Percentiles rank a stretch among this genome's conserved stretches.
These are phyloP conservation scores for Tinea semifulvella DNA, from an alignment of 2,888 invertebrate genomes.

Conservation along the genomic window DNA sequence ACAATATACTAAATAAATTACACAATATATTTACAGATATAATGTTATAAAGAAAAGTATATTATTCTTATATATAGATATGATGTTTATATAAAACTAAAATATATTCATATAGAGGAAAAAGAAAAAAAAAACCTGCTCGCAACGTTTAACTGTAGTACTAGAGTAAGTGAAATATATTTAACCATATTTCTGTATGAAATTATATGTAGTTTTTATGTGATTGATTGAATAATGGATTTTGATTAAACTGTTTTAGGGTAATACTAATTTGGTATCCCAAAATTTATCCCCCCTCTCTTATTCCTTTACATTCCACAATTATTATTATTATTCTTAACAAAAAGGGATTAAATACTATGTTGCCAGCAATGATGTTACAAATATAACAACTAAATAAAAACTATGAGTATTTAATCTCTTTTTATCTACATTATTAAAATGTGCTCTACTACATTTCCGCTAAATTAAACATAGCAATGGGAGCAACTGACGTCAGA, in stretches of 20 bases:
- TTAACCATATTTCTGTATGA: conserved; percentile 68
- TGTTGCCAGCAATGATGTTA: too few relatives aligned
- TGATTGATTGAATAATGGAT: conserved; percentile 59
- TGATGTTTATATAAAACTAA: conserved; percentile 44
- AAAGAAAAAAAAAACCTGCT: conserved; percentile 57
- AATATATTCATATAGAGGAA: conserved; percentile 4
- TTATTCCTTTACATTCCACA: neutral
- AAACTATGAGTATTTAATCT: too few relatives aligned
- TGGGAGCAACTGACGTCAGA: too few relatives aligned
- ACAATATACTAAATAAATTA: conserved; percentile 33
- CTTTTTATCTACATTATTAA: too few relatives aligned
- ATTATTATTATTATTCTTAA: too few relatives aligned
- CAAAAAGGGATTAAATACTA: too few relatives aligned
- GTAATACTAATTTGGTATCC: conserved; percentile 28
- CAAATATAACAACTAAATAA: too few relatives aligned
- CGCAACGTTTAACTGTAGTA: conserved; percentile 55
- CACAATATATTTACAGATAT: conserved; percentile 26
- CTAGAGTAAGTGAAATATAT: conserved; percentile 62
- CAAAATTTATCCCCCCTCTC: conserved; percentile 8
- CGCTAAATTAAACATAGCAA: too few relatives aligned
- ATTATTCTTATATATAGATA: conserved; percentile 37
- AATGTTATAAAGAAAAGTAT: conserved; percentile 28
- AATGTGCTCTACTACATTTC: too few relatives aligned
- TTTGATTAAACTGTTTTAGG: conserved; percentile 63
- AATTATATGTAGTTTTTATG: conserved; percentile 68